Conservation (phyloP, 2,113 vertebrate genomes). For the Lamprotornis superbus region DNA sequence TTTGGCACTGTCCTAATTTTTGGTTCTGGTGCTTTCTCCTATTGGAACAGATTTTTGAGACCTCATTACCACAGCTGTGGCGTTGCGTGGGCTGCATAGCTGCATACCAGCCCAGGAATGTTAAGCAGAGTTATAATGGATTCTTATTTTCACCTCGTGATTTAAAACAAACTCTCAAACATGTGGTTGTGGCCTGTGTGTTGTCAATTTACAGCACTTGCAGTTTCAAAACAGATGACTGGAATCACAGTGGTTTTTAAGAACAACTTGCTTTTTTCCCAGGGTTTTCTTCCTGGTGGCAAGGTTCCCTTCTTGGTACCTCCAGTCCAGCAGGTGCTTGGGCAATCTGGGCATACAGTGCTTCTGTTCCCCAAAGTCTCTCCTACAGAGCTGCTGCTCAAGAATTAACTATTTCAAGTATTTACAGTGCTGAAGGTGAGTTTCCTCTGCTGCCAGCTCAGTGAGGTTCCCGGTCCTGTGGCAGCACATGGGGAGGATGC, state of each 20-base stretch:
- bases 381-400: fast-evolving
- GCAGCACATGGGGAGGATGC: fast-evolving
- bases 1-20: neutral
- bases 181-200: constrained; percentile 32
- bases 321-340: neutral
- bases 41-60: neutral
- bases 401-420: neutral
- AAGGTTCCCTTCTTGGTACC: neutral
- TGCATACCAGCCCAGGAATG: neutral
- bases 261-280: neutral
- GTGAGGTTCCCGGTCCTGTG: fast-evolving
- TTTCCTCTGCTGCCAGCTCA: neutral
- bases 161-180: constrained; percentile 54
- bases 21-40: neutral
- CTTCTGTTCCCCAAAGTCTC: neutral
- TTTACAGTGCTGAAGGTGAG: neutral
- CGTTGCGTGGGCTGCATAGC: neutral
- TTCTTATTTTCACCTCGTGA: constrained; percentile 45
- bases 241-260: neutral
- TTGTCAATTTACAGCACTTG: constrained; percentile 50
- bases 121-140: neutral
- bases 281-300: neutral
- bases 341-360: fast-evolving
- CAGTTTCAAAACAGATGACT: constrained; percentile 39
- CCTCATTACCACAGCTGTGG: neutral